These are phyloP conservation scores for Caenorhabditis parvicauda DNA, from an alignment of 2,888 invertebrate genomes.

Conservation along the genomic window DNA sequence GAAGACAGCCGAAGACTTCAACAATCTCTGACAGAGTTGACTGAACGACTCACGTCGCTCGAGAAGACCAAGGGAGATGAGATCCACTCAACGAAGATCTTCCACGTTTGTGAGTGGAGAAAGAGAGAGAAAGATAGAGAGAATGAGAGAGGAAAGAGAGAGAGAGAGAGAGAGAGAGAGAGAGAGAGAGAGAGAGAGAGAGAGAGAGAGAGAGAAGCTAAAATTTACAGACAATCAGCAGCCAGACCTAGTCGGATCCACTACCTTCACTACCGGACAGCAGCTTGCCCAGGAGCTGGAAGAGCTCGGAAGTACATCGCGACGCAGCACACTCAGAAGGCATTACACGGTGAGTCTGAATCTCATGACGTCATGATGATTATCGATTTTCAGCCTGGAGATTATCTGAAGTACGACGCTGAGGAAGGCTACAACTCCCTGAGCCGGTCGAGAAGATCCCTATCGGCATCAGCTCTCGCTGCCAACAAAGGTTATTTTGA, in stretches of 20 bases:
- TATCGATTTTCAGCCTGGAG: conserved; percentile 47
- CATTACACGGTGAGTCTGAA: conserved; percentile 59
- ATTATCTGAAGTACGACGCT: conserved; percentile 60
- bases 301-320: conserved; percentile 48
- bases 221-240: conserved; percentile 58
- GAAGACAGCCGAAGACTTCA: conserved; percentile 58
- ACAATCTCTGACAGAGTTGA: conserved; percentile 59
- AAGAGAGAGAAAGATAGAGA: no score
- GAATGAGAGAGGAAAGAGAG: no score
- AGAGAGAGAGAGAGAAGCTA: no score
- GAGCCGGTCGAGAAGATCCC: conserved; percentile 53
- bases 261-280: conserved; percentile 52
- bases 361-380: background rate
- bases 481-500: conserved; percentile 53
- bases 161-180: background rate
- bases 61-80: conserved; percentile 61
- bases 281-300: conserved; percentile 61
- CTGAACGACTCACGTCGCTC: conserved; percentile 59
- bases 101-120: conserved; percentile 62
- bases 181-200: background rate
- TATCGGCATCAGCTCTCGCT: conserved; percentile 60
- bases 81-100: conserved; percentile 63
- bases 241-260: conserved; percentile 50
- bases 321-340: conserved; percentile 57
- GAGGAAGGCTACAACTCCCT: conserved; percentile 60